Conservation (phyloP, 2,888 invertebrate genomes). For the Eurytoma adleriae region DNA sequence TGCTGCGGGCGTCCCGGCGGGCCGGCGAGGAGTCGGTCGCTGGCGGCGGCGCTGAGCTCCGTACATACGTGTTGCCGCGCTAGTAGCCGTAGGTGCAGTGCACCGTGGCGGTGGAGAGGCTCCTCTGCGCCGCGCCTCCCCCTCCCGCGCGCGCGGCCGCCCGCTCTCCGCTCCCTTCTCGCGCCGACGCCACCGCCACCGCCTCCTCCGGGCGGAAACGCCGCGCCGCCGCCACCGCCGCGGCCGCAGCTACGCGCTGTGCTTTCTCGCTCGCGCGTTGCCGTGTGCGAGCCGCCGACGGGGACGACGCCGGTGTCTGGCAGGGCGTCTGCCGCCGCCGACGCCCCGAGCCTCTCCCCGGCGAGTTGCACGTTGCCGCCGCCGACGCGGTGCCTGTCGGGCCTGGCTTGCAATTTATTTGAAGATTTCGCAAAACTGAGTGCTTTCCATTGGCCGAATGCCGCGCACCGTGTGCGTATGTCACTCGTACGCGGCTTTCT, state of each 20-base stretch:
- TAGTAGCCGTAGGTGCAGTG: conserved; percentile 69
- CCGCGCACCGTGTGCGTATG: too few relatives aligned
- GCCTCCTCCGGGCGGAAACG: conserved; percentile 40
- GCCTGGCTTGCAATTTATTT: neutral
- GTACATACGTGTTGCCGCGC: conserved; percentile 64
- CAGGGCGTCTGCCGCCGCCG: conserved; percentile 16
- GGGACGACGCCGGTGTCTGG: conserved; percentile 5
- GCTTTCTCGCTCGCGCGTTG: neutral
- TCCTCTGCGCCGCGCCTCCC: conserved; percentile 30
- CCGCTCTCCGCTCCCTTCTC: conserved; percentile 41
- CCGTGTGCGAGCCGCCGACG: neutral
- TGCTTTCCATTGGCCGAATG: too few relatives aligned
- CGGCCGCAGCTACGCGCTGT: conserved; percentile 44
- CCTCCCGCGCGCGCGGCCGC: conserved; percentile 39
- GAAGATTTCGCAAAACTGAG: neutral
- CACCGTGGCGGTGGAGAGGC: conserved; percentile 58
- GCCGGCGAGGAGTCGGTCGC: conserved; percentile 2
- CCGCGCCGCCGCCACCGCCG: conserved; percentile 59
- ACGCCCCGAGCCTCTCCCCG: neutral
- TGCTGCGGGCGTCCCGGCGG: neutral
- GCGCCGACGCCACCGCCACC: conserved; percentile 37
- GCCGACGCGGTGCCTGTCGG: conserved; percentile 3
- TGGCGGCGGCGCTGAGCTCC: conserved; percentile 9
- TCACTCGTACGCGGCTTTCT: too few relatives aligned
- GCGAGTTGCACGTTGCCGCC: neutral